Percentiles rank a stretch among this genome's conserved stretches.
Conservation (phyloP, 2,113 vertebrate genomes). For the Ariopsis seemanni region DNA sequence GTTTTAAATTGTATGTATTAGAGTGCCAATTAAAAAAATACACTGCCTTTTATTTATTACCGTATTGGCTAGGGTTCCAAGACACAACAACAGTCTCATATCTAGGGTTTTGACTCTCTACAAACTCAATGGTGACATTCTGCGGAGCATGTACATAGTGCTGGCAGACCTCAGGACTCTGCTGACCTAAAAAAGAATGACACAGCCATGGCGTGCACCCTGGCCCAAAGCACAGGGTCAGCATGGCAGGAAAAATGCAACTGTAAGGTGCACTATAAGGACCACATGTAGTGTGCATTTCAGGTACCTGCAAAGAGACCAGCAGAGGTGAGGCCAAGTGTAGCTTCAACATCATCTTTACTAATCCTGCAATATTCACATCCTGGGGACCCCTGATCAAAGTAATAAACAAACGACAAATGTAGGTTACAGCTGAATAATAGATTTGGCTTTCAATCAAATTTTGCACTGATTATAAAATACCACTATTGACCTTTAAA, state of each 20-base stretch:
- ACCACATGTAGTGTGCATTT: neutral
- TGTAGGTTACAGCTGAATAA: neutral
- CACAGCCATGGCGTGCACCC: constrained; percentile 76
- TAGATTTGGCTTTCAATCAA: no score
- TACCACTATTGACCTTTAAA: no score
- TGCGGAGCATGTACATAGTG: constrained; percentile 71
- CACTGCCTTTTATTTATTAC: constrained; percentile 51
- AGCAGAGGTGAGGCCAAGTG: constrained; percentile 53
- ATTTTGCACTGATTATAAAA: no score
- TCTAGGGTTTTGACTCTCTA: constrained; percentile 49
- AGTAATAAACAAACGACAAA: neutral
- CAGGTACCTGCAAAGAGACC: constrained; percentile 60
- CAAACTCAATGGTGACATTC: constrained; percentile 65
- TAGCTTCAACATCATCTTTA: constrained; percentile 56
- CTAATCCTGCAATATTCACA: constrained; percentile 76
- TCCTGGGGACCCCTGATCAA: constrained; percentile 59
- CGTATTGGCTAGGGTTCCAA: constrained; percentile 74
- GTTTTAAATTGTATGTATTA: no score
- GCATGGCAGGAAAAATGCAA: neutral
- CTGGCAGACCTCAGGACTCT: constrained; percentile 64
- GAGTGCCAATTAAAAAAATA: neutral
- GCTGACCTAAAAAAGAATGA: constrained; percentile 60
- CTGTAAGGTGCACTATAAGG: neutral
- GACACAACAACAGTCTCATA: constrained; percentile 68
- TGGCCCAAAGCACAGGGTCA: constrained; percentile 44